Percentiles rank a stretch among this genome's conserved stretches.
These are phyloP conservation scores for Euzophera pinguis DNA, from an alignment of 2,888 invertebrate genomes.

Conservation along the genomic window DNA sequence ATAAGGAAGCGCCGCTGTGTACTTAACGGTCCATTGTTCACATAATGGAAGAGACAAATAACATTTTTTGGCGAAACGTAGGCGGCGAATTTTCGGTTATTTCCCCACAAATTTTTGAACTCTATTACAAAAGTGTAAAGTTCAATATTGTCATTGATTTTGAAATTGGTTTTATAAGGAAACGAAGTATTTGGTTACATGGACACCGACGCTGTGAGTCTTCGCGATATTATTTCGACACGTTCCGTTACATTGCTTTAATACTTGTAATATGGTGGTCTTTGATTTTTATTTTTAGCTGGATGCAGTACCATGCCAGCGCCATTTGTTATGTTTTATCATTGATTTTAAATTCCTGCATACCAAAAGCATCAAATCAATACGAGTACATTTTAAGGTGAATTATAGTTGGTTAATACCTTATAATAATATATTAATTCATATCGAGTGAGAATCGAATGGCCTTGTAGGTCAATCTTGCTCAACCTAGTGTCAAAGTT, in stretches of 20 bases:
- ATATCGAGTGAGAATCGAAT: too few relatives aligned
- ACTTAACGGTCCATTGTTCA: slow-evolving; percentile 68
- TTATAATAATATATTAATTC: too few relatives aligned
- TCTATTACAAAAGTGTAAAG: slow-evolving; percentile 21
- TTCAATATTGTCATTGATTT: slow-evolving; percentile 14
- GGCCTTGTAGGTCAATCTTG: too few relatives aligned
- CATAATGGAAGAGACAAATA: slow-evolving; percentile 65
- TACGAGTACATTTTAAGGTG: too few relatives aligned
- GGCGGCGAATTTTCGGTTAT: slow-evolving; percentile 45
- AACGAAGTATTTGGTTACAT: slow-evolving; percentile 62
- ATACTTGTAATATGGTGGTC: neutral
- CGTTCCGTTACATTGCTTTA: slow-evolving; percentile 48
- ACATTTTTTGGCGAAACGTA: slow-evolving; percentile 55
- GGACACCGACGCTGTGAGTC: slow-evolving; percentile 37
- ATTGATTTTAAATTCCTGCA: neutral
- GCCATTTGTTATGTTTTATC: neutral
- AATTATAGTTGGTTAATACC: too few relatives aligned
- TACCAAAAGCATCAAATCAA: too few relatives aligned
- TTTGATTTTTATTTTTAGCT: neutral
- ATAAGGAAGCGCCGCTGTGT: slow-evolving; percentile 31
- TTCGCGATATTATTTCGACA: slow-evolving; percentile 46
- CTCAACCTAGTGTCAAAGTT: too few relatives aligned
- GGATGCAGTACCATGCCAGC: neutral
- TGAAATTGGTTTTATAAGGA: slow-evolving; percentile 54
- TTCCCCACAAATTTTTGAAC: neutral